Percentiles rank a stretch among this genome's conserved stretches.
phyloP scores from a whole-genome alignment of 2,797 vertebrate genomes.

The Hapalemur alaotrensis region DNA sequence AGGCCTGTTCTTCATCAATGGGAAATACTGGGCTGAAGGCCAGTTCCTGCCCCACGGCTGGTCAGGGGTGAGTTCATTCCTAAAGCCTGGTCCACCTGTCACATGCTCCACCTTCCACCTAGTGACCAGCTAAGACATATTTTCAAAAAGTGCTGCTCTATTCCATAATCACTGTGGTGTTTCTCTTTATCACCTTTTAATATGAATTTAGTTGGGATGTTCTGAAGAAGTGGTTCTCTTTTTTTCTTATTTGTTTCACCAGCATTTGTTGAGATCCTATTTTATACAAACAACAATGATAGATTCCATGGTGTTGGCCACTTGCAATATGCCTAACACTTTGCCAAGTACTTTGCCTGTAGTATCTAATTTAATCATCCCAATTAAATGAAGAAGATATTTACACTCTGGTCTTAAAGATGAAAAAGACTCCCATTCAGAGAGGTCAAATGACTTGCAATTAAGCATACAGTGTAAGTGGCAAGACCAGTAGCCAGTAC shows the following conservation, averaged over 20 bases:
- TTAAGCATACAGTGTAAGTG: not conserved
- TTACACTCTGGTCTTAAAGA: not conserved
- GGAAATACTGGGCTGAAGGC: conserved; percentile 93
- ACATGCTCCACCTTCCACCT: not conserved
- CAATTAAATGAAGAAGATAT: not conserved
- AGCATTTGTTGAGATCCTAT: not conserved
- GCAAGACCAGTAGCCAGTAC: not conserved
- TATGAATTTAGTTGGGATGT: not conserved
- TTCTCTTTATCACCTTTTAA: not conserved
- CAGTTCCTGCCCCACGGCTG: conserved; percentile 95
- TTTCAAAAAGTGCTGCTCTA: not conserved
- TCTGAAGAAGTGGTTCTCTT: not conserved
- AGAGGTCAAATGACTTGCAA: not conserved
- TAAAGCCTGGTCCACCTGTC: not conserved
- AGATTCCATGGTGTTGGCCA: not conserved
- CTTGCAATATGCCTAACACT: not conserved
- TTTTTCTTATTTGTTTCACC: not conserved
- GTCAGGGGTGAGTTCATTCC: conserved; percentile 93
- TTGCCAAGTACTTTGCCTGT: not conserved
- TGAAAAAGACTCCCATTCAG: not conserved
- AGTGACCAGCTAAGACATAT: not conserved
- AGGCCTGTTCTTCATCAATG: conserved; percentile 93
- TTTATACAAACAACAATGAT: not conserved
- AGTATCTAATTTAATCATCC: not conserved
- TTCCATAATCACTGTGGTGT: not conserved